These are phyloP conservation scores for Hiodon tergisus DNA, from an alignment of 2,113 vertebrate species.

Conservation along the genomic window DNA sequence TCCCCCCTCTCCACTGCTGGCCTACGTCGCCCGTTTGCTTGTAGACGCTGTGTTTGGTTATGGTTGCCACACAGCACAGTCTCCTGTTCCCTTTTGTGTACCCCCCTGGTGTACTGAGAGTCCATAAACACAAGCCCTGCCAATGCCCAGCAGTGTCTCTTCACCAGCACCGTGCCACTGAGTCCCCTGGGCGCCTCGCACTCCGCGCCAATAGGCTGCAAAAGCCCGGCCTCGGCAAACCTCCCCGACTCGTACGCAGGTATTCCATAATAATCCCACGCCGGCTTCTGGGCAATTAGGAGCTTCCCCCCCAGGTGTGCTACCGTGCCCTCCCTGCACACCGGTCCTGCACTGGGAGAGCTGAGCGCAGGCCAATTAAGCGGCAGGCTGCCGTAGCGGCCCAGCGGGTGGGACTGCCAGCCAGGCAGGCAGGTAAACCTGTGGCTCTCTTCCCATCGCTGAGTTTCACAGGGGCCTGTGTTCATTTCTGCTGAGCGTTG, in stretches of 20 bases:
- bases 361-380: slow-evolving; percentile 45
- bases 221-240: too few relatives aligned
- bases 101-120: slow-evolving; percentile 3
- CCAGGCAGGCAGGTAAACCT: background rate
- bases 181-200: background rate
- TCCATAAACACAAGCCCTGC: slow-evolving; percentile 22
- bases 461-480: background rate
- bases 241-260: slow-evolving; percentile 51
- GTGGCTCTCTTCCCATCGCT: background rate
- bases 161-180: slow-evolving; percentile 6
- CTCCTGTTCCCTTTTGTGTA: slow-evolving; percentile 22
- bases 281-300: slow-evolving; percentile 61
- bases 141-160: slow-evolving; percentile 7
- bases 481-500: background rate
- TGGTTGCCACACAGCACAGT: slow-evolving; percentile 19
- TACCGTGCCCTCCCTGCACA: background rate
- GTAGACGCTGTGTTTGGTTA: slow-evolving; percentile 8
- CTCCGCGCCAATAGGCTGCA: too few relatives aligned
- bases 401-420: background rate
- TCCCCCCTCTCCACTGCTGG: background rate
- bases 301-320: background rate
- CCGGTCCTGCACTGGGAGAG: slow-evolving; percentile 16
- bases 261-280: slow-evolving; percentile 72
- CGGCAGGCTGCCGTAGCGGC: background rate
- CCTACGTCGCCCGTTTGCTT: background rate